These are phyloP conservation scores for Chelidonichthys spinosus DNA, from an alignment of 2,797 vertebrate genomes.

Conservation along the genomic window DNA sequence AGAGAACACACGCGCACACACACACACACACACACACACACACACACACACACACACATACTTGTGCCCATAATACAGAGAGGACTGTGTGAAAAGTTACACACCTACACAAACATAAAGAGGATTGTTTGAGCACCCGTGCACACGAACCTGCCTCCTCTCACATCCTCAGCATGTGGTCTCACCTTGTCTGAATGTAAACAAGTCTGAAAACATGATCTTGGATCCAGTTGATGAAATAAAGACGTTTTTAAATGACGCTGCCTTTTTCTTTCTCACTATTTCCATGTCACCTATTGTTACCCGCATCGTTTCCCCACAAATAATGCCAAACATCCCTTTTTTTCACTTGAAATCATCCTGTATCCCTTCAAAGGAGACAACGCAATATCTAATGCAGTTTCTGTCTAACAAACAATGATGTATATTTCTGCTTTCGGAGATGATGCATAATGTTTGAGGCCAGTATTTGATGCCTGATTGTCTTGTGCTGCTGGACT, in stretches of 20 bases:
- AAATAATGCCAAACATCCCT: too few relatives aligned
- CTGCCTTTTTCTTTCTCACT: constrained; percentile 21
- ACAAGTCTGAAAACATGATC: constrained; percentile 64
- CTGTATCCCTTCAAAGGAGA: too few relatives aligned
- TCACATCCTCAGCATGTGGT: constrained; percentile 77
- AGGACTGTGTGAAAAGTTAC: constrained; percentile 59
- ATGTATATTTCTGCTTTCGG: too few relatives aligned
- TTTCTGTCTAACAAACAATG: too few relatives aligned
- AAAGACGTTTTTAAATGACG: constrained; percentile 77
- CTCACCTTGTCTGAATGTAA: constrained; percentile 79
- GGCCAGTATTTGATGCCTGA: too few relatives aligned
- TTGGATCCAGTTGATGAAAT: constrained; percentile 66
- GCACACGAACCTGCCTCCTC: constrained; percentile 71
- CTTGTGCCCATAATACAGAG: constrained; percentile 50
- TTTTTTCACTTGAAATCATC: too few relatives aligned
- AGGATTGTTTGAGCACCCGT: constrained; percentile 59
- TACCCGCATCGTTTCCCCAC: neutral
- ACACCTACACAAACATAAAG: constrained; percentile 39
- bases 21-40: neutral
- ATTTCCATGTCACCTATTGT: neutral
- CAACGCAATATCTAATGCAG: too few relatives aligned
- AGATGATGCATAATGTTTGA: too few relatives aligned
- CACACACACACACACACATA: constrained; percentile 20
- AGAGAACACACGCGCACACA: neutral
- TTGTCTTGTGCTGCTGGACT: too few relatives aligned